Conservation (phyloP, 2,113 vertebrate genomes). For the Haemorhous mexicanus region DNA sequence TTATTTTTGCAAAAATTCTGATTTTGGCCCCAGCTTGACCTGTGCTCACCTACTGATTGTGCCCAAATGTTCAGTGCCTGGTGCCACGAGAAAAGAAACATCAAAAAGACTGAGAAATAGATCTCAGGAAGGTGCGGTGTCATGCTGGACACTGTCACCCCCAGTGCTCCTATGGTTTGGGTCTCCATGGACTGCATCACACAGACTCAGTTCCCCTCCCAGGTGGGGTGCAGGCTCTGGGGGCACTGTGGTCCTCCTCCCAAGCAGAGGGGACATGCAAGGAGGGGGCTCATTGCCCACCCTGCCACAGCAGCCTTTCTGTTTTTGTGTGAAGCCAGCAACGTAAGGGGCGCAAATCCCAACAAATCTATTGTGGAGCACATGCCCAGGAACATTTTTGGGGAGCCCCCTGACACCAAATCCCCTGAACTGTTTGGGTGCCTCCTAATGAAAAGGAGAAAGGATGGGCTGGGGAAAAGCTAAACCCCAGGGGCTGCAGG, state of each 20-base stretch:
- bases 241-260: not conserved
- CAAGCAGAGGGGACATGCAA: not conserved
- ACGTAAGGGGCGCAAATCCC: not conserved
- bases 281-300: not conserved
- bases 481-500: not conserved
- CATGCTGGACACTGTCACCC: not conserved
- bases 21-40: conserved; percentile 15
- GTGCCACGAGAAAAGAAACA: not conserved
- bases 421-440: not conserved
- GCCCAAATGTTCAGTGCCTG: not conserved
- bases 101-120: not conserved
- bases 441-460: not conserved
- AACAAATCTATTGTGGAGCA: rapidly evolving
- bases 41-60: not conserved
- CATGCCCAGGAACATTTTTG: not conserved
- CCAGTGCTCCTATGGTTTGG: not conserved
- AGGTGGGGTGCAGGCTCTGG: not conserved
- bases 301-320: not conserved
- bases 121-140: not conserved
- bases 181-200: rapidly evolving
- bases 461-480: not conserved
- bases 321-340: not conserved
- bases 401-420: not conserved
- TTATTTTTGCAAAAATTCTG: not conserved
- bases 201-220: not conserved